Conservation (phyloP, 2,797 vertebrate genomes). For the Anniella stebbinsi region DNA sequence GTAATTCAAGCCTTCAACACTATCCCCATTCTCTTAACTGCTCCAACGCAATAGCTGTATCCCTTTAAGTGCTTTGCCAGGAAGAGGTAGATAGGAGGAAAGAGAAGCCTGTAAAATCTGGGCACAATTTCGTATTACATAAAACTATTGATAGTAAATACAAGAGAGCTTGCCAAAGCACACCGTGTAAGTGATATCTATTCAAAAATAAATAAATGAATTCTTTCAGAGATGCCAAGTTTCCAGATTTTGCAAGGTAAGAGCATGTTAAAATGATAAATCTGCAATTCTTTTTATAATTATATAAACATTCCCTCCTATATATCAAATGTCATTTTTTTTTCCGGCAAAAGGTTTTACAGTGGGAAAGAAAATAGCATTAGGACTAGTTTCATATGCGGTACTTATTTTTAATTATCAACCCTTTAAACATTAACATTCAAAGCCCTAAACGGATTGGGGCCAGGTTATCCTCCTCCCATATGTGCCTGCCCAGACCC, state of each 20-base stretch:
- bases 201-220: constrained; percentile 34
- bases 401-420: neutral
- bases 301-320: constrained; percentile 72
- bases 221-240: constrained; percentile 59
- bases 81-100: constrained; percentile 19
- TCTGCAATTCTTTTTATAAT: constrained; percentile 68
- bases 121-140: constrained; percentile 35
- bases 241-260: constrained; percentile 70
- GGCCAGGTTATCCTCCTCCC: too few relatives aligned
- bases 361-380: constrained; percentile 56
- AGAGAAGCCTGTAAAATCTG: constrained; percentile 54
- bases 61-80: constrained; percentile 38
- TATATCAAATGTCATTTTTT: constrained; percentile 66
- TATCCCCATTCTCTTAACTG: constrained; percentile 49
- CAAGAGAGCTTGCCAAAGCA: constrained; percentile 55
- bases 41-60: constrained; percentile 51
- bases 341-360: constrained; percentile 54
- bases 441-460: too few relatives aligned
- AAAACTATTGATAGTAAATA: constrained; percentile 39
- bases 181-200: constrained; percentile 57
- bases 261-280: constrained; percentile 61
- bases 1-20: constrained; percentile 40
- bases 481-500: too few relatives aligned
- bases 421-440: neutral
- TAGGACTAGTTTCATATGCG: constrained; percentile 30